Evolutionary conservation across 2,113 vertebrate genomes (phyloP).

Genomic region (Plecturocebus donacophilus): DNA sequence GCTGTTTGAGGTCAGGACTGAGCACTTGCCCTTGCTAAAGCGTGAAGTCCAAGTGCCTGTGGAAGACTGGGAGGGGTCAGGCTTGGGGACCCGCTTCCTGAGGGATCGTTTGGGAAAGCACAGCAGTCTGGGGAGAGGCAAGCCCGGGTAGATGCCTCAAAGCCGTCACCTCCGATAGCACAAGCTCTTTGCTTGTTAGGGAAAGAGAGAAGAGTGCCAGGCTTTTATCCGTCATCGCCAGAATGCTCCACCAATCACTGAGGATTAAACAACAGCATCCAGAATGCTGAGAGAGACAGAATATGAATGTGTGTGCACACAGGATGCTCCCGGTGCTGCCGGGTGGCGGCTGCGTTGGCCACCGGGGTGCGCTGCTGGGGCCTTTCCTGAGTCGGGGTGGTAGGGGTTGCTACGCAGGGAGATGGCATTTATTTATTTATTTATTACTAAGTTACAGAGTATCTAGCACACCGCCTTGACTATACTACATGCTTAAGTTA

Average conservation of each 20-base stretch:
- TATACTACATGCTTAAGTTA: background rate
- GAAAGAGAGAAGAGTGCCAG: background rate
- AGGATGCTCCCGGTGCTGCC: accelerated
- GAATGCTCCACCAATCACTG: background rate
- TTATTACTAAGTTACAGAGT: background rate
- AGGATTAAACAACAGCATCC: background rate
- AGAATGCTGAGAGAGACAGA: background rate
- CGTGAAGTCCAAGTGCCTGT: too few species aligned
- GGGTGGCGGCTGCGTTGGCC: accelerated
- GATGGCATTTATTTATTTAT: background rate
- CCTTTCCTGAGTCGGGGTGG: background rate
- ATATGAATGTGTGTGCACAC: too few species aligned
- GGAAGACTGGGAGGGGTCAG: background rate
- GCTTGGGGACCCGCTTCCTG: background rate
- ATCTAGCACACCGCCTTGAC: background rate
- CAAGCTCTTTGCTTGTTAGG: background rate
- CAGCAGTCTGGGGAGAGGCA: too few species aligned
- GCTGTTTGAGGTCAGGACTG: background rate
- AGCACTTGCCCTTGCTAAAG: background rate
- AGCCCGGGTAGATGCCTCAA: background rate
- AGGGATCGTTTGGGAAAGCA: background rate
- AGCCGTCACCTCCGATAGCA: background rate
- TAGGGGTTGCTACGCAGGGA: background rate
- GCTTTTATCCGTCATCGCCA: accelerated
- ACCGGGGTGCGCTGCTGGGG: accelerated